Evolutionary conservation across 2,797 vertebrate genomes (phyloP), one percentile per base, ranked within the genome.

Genomic region (Sphenodon punctatus): DNA sequence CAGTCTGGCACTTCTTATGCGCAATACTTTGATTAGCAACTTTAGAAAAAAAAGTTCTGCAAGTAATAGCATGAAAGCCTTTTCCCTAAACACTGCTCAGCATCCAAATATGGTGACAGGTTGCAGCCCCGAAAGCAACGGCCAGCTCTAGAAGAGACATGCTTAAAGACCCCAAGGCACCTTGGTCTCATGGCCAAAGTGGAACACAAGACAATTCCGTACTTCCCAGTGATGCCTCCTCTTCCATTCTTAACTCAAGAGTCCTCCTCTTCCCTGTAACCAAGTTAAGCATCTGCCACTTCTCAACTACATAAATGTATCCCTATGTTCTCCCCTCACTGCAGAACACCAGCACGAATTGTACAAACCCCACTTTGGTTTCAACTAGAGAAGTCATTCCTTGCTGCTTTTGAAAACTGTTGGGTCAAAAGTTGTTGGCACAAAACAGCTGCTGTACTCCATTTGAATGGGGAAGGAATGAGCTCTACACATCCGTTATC

Each of bases 391-490:
- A 17, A 34, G 27, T 32, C 36, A 25, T 51, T 51, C 25, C 51
- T n/a, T 48, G 32, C 48, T 34, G 34, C 53, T 34, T 10, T 30
- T 9, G 10, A 30, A 34, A 56, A 56, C 27, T 10, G 19, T 17
- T 10, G 17, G 27, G 11, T 10, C n/a, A n/a, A 32, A 30, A 19
- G 20, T 6, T 34, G 17, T 17, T 11, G 30, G 6, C 34, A 10
- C 17, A 20, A 34, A 34, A 56, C 10, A 19, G 51, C 10, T 56
- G 19, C 30, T 12, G 53, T 10, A 30, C 27, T 17, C 19, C 27
- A 56, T 34, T 34, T 34, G 53, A 6, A 12, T 17, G 32, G 32
- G 27, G 22, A 11, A 9, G 0, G 0, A 20, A 19, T 1, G 23
- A 53, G 39, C 23, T 46, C 22, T 65, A 48, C 34, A n/a, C 5